phyloP scores from a whole-genome alignment of 2,113 vertebrate genomes.

The Gulo gulo region DNA sequence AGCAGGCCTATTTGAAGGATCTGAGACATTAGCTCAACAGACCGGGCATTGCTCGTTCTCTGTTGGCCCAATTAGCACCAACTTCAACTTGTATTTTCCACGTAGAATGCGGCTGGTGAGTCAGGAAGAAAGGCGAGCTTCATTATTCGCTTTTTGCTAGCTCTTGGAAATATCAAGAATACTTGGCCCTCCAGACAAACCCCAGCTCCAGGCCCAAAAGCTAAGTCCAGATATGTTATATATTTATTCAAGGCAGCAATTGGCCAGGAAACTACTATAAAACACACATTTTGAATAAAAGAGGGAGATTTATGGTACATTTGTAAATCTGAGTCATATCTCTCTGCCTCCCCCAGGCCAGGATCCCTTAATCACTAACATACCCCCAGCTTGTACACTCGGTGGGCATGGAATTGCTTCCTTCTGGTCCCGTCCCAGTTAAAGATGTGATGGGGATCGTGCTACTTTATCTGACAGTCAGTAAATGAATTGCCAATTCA shows the following conservation, averaged over 20 bases:
- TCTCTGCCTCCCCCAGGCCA: slow-evolving; percentile 83
- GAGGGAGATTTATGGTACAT: slow-evolving; percentile 86
- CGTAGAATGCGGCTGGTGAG: slow-evolving; percentile 14
- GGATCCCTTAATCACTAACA: slow-evolving; percentile 88
- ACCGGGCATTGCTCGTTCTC: neutral
- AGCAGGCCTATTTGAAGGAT: neutral
- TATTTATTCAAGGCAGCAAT: slow-evolving; percentile 85
- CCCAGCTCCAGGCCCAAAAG: slow-evolving; percentile 50
- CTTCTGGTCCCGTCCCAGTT: slow-evolving; percentile 83
- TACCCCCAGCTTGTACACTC: slow-evolving; percentile 83
- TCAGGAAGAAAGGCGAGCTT: neutral
- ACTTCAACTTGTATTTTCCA: neutral
- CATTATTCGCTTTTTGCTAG: neutral
- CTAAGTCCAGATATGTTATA: slow-evolving; percentile 81
- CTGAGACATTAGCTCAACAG: fast-evolving
- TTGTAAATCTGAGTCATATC: slow-evolving; percentile 87
- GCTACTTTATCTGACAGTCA: slow-evolving; percentile 85
- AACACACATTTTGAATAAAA: slow-evolving; percentile 88
- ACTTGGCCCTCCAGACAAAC: slow-evolving; percentile 61
- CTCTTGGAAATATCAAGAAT: slow-evolving; percentile 61
- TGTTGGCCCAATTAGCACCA: neutral
- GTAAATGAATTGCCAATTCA: slow-evolving; percentile 86
- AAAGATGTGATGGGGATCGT: slow-evolving; percentile 81
- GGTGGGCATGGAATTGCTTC: slow-evolving; percentile 85
- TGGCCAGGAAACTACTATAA: slow-evolving; percentile 86